Evolutionary conservation across 2,113 vertebrate species (phyloP), one percentile per base, ranked within the genome.

Genomic region (Athene cunicularia): DNA sequence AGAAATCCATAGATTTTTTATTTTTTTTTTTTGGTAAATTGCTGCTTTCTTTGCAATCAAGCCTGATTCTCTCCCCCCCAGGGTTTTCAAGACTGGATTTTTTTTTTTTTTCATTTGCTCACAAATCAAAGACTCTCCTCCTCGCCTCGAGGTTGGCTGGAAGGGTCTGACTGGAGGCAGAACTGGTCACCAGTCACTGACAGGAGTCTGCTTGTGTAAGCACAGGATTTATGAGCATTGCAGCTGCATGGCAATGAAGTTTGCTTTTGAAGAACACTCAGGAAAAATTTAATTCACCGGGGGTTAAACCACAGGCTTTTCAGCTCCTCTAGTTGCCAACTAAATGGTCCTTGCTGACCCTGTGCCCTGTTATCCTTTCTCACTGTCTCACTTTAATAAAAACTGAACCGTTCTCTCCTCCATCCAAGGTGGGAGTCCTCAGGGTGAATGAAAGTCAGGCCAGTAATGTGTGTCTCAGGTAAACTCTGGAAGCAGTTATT

Each of bases 151-250:
- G 32, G 62, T 6, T 19, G 45, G 60, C 72, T 62, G 62, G 50
- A 47, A 64, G 52, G 71, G 16, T 41, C 22, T 47, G 67, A 47
- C 79, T 49, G n/a, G 49, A 63, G 77, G 59, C 77, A 96, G 53
- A 56, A 59, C 39, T n/a, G 67, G 33, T 35, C 72, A 52, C 43
- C 55, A 83, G 32, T 7, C 73, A 4, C 43, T 5, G 33, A 7
- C 9, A 5, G 0, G 0, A 56, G 18, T 14, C 63, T 71, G 55
- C 22, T 26, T 6, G 27, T 11, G 41, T 55, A 14, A 55, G 8
- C 4, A 1, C 2, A 24, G 50, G 58, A 35, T 82, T 55, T 62
- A 79, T 22, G 47, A 71, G 64, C 39, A 0, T 12, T 9, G 64
- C 74, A 53, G 81, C 81, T 35, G 70, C 82, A 9, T 8, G 12